Evolutionary conservation across 2,113 vertebrate species (phyloP).

Genomic region (Larimichthys polyactis): DNA sequence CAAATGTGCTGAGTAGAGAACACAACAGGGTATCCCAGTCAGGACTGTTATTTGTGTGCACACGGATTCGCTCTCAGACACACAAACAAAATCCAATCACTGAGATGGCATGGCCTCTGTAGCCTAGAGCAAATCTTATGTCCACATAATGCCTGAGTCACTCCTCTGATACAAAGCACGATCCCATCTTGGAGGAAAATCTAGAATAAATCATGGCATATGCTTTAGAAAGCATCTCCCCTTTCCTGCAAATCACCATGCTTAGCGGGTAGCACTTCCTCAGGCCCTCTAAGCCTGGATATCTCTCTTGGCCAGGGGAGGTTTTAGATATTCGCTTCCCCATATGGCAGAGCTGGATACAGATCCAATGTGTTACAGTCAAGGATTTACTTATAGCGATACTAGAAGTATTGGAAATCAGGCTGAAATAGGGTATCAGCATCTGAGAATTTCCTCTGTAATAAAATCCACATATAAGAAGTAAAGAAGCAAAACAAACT

Average conservation of each 20-base stretch:
- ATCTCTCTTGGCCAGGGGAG: slow-evolving; percentile 38
- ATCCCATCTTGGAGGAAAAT: slow-evolving; percentile 42
- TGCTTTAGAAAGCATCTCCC: slow-evolving; percentile 29
- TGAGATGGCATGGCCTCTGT: slow-evolving; percentile 30
- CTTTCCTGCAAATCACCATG: slow-evolving; percentile 47
- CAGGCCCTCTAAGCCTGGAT: slow-evolving; percentile 48
- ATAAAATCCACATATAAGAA: background rate
- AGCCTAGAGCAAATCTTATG: slow-evolving; percentile 35
- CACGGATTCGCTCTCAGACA: slow-evolving; percentile 1
- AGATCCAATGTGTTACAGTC: slow-evolving; percentile 9
- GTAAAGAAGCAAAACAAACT: slow-evolving; percentile 28
- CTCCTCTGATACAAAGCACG: slow-evolving; percentile 33
- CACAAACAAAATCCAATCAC: slow-evolving; percentile 50
- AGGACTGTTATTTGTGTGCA: slow-evolving; percentile 13
- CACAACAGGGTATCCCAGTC: background rate
- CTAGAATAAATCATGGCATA: slow-evolving; percentile 54
- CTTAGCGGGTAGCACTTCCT: slow-evolving; percentile 45
- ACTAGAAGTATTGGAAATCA: slow-evolving; percentile 1
- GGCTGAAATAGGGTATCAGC: slow-evolving; percentile 1
- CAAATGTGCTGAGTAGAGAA: slow-evolving; percentile 23
- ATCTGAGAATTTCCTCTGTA: background rate
- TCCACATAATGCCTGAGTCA: slow-evolving; percentile 36
- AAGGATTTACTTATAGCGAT: slow-evolving; percentile 34
- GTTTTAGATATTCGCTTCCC: slow-evolving; percentile 53
- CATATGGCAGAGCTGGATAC: slow-evolving; percentile 28